Base-by-base conservation (phyloP, 2,888 invertebrate genomes). In the Arge pagana region DNA sequence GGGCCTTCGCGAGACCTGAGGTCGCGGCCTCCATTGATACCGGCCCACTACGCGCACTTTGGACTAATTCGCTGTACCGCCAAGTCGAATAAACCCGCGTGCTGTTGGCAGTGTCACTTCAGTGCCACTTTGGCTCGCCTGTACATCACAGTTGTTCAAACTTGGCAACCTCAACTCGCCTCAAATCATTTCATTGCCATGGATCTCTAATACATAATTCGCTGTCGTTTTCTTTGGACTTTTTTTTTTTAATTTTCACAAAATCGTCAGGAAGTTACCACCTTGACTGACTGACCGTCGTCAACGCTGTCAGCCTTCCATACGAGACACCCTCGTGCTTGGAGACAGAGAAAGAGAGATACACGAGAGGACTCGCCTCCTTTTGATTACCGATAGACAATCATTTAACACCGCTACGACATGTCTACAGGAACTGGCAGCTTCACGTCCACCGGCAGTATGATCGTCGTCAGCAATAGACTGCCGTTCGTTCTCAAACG, bases 401-500 rank as follows among this genome's bases (percentile, higher is more conserved):
- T 19, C 40, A 18, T n/a, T 3, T 15, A 3, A 31, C 4, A 21
- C 7, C n/a, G n/a, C 42, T 36, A 30, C 55, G 58, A 58, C 57
- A 72, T 72, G 70, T 66, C 72, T 26, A 68, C 68, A 68, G 74
- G 73, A 61, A 60, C 68, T 41, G 63, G 70, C 54, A 74, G 70
- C 57, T 74, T 67, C 60, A 65, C 74, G 36, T 74, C 75, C 36
- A 71, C 63, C 67, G 87, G 86, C 63, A 90, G 88, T 72, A 87
- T 94, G 83, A 92, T 94, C 68, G 93, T 94, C 63, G 93, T 94
- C 54, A 93, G 94, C 61, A 94, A 94, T 79, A 82, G 94, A 63
- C 80, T 94, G 72, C 94, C 94, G 5, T 94, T 94, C 79, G 89
- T 93, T 58, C 80, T 94, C 56, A 86, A 84, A 71, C 83, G 89